Evolutionary conservation across 1,140 invertebrate genomes (phyloP).

Genomic region (Orius laevigatus): DNA sequence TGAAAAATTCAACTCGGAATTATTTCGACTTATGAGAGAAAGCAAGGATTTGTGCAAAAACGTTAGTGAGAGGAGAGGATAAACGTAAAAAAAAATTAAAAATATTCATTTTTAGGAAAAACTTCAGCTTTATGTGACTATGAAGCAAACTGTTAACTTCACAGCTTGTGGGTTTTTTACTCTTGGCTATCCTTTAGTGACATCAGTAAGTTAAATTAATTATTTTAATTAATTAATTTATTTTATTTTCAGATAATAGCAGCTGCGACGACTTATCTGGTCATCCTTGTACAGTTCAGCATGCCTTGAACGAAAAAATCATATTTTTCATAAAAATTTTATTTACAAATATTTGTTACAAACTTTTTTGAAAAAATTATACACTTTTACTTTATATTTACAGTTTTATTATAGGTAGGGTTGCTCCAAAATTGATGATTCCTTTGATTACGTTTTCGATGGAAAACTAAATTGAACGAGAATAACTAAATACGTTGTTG

Average conservation of each 20-base stretch:
- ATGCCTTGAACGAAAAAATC: too few species aligned
- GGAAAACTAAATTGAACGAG: slow-evolving; percentile 1
- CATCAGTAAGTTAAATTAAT: slow-evolving; percentile 9
- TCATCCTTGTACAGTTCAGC: slow-evolving; percentile 12
- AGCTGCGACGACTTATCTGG: slow-evolving; percentile 12
- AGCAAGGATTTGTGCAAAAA: slow-evolving; percentile 11
- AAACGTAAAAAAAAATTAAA: not conserved
- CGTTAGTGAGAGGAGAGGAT: slow-evolving; percentile 8
- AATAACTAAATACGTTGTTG: slow-evolving; percentile 8
- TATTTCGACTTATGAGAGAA: slow-evolving; percentile 12
- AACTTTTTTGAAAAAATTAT: too few species aligned
- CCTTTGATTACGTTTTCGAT: not conserved
- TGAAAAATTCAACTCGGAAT: slow-evolving; percentile 9
- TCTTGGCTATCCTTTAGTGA: slow-evolving; percentile 11
- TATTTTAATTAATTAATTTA: not conserved
- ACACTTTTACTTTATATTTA: too few species aligned
- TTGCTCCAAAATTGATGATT: too few species aligned
- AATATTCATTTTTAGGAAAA: slow-evolving; percentile 8
- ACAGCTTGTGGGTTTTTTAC: slow-evolving; percentile 13
- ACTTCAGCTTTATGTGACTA: slow-evolving; percentile 9
- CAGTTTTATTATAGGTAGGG: too few species aligned
- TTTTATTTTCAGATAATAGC: slow-evolving; percentile 10
- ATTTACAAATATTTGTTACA: too few species aligned
- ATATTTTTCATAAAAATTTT: too few species aligned
- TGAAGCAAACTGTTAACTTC: slow-evolving; percentile 13